Evolutionary conservation across 2,113 vertebrate genomes (phyloP).

Genomic region (Rousettus leschenaultii): DNA sequence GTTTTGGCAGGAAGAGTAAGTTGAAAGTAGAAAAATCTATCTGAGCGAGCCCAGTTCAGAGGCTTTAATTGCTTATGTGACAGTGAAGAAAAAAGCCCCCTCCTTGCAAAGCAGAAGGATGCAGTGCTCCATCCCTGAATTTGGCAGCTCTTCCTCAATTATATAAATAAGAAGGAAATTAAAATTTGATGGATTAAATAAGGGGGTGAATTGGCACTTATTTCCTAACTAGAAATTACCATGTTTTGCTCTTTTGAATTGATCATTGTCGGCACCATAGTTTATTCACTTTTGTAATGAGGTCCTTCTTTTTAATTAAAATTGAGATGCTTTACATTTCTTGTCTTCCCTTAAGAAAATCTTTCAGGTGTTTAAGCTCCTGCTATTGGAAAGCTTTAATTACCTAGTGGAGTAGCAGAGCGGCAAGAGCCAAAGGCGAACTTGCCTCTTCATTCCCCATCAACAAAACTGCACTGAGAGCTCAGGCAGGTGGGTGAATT

Average conservation of each 20-base stretch:
- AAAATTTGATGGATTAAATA: conserved; percentile 62
- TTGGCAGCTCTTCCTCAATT: conserved; percentile 36
- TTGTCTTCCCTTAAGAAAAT: conserved; percentile 40
- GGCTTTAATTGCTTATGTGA: neutral
- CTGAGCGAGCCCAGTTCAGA: neutral
- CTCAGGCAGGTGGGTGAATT: neutral
- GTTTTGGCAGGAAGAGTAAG: conserved; percentile 18
- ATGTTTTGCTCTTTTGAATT: conserved; percentile 25
- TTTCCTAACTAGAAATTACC: conserved; percentile 20
- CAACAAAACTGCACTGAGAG: neutral
- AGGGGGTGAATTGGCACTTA: neutral
- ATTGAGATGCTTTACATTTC: conserved; percentile 43
- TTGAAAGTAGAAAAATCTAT: neutral
- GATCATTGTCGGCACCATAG: neutral
- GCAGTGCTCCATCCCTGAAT: too few relatives aligned
- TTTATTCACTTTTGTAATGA: conserved; percentile 37
- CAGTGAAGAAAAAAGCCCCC: neutral
- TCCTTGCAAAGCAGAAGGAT: neutral
- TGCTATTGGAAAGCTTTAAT: conserved; percentile 4
- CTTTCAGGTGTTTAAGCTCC: conserved; percentile 22
- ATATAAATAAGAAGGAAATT: conserved; percentile 59
- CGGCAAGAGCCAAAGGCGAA: neutral
- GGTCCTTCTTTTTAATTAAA: conserved; percentile 62
- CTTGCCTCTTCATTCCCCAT: neutral
- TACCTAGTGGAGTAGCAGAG: neutral